phyloP scores from a whole-genome alignment of 1,140 invertebrate species.

The Patella vulgata region DNA sequence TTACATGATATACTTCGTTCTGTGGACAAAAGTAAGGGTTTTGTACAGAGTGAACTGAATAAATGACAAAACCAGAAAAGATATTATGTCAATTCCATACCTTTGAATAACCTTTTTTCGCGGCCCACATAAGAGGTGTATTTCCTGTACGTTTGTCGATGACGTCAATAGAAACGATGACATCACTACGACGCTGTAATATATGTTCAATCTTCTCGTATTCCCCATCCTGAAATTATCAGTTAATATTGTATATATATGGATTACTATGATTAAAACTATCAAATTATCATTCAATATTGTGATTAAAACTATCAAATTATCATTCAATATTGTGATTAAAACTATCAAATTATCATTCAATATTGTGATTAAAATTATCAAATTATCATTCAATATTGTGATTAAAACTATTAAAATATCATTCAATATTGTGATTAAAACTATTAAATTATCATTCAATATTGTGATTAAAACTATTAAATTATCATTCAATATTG shows the following conservation, averaged over 20 bases:
- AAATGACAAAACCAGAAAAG: no score
- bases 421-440: no score
- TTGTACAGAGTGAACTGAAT: no score
- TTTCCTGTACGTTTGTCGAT: conserved; percentile 64
- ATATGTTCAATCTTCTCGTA: conserved; percentile 56
- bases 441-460: no score
- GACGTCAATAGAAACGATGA: conserved; percentile 57
- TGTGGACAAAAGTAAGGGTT: no score
- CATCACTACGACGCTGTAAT: conserved; percentile 46
- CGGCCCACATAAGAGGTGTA: conserved; percentile 64
- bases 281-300: not conserved
- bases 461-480: no score
- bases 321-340: not conserved
- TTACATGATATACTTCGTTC: no score
- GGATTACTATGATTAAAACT: not conserved
- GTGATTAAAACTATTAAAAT: not conserved
- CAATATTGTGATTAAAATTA: not conserved
- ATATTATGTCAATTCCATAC: no score
- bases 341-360: not conserved
- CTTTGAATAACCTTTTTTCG: conserved; percentile 60
- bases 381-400: not conserved
- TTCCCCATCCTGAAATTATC: conserved; percentile 58
- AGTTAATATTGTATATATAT: not conserved
- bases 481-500: no score
- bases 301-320: not conserved